Base-by-base conservation (phyloP, 2,797 vertebrate species). In the Oreochromis grahami region DNA sequence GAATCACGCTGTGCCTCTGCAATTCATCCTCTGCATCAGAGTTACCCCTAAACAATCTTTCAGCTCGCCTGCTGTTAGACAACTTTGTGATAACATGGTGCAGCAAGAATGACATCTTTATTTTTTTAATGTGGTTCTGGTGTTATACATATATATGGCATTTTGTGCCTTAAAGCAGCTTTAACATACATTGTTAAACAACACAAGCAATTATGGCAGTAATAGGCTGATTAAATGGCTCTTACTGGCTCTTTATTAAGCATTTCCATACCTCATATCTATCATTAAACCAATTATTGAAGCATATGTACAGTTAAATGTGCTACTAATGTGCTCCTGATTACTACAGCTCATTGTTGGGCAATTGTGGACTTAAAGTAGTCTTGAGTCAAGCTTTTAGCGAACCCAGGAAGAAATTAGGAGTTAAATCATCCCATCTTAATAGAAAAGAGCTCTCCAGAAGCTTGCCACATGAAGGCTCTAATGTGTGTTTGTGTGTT, bases 1-100 rank as follows among this genome's bases (percentile, higher is more conserved):
- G 93, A 91, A 32, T 84, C 91, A 87, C 36, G 65, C 90, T 86
- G 92, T 48, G 91, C 60, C 89, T 89, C 85, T 86, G 90, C 89
- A 86, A 79, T 86, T 89, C 89, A 91, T 92, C 92, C 74, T 78
- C 86, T 74, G 86, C 87, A 76, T 89, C 79, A 78, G 87, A 84
- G 68, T 74, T 80, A 52, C 52, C 80, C 82, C 80, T 51, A 83
- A 91, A 92, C 89, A 92, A 90, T 91, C 80, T 76, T 76, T 85
- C 85, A 80, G 81, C 83, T 83, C 41, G n/a, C 90, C 86, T 21
- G 86, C 88, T 85, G 91, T 79, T 74, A 53, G 53, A 52, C 80
- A 82, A 80, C 84, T 81, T 74, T 76, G 82, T 70, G 77, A 83
- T 68, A 65, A 74, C 82, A 29, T 6, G 52, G 70, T 12, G 79